phyloP scores from a whole-genome alignment of 2,113 vertebrate species.

The Morone chrysops region DNA sequence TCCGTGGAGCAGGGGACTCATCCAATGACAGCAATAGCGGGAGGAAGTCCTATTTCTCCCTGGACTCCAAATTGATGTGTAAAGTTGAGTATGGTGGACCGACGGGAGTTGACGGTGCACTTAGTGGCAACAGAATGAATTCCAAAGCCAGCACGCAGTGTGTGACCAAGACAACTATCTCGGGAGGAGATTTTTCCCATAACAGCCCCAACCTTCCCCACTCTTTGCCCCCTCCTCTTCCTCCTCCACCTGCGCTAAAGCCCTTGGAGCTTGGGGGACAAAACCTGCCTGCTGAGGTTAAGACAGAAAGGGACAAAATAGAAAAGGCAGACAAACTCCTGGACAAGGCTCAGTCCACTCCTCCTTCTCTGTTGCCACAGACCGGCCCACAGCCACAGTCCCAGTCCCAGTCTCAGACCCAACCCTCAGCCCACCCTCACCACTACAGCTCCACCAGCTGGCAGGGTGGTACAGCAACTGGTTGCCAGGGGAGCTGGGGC shows the following conservation, averaged over 20 bases:
- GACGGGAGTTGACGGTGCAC: slow-evolving; percentile 61
- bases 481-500: slow-evolving; percentile 84
- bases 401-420: slow-evolving; percentile 74
- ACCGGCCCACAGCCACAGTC: slow-evolving; percentile 77
- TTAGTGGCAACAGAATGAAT: slow-evolving; percentile 76
- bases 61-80: slow-evolving; percentile 84
- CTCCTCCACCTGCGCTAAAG: slow-evolving; percentile 93
- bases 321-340: slow-evolving; percentile 87
- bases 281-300: slow-evolving; percentile 82
- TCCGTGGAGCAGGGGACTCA: slow-evolving; percentile 76
- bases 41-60: slow-evolving; percentile 84
- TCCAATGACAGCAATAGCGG: slow-evolving; percentile 78
- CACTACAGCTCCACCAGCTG: slow-evolving; percentile 85
- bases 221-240: slow-evolving; percentile 86
- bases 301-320: slow-evolving; percentile 86
- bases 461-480: slow-evolving; percentile 81
- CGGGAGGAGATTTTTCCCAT: slow-evolving; percentile 82
- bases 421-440: slow-evolving; percentile 79
- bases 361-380: slow-evolving; percentile 83
- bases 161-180: slow-evolving; percentile 77
- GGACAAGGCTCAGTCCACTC: slow-evolving; percentile 79
- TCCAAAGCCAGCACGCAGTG: slow-evolving; percentile 82
- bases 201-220: slow-evolving; percentile 79
- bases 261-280: slow-evolving; percentile 87
- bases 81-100: slow-evolving; percentile 82